These are phyloP conservation scores for Bagarius yarrelli DNA, from an alignment of 2,113 vertebrate species.

Conservation along the genomic window DNA sequence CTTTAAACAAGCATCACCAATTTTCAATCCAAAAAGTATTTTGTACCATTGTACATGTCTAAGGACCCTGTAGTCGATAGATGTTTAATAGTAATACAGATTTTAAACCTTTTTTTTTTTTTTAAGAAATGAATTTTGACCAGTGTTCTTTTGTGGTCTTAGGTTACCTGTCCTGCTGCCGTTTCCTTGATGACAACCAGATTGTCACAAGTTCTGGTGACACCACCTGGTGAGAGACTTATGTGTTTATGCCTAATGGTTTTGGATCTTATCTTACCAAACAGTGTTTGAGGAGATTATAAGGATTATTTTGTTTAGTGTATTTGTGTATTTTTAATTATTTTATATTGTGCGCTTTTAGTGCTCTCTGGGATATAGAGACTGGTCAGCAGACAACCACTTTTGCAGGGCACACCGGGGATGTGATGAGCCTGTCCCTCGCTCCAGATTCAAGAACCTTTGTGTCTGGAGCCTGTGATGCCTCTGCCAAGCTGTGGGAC, in stretches of 20 bases:
- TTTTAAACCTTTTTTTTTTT: background rate
- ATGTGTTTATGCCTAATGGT: background rate
- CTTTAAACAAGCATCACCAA: no score
- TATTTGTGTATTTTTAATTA: conserved; percentile 14
- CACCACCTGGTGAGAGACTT: conserved; percentile 90
- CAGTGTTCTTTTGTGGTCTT: conserved; percentile 43
- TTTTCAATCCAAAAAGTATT: no score
- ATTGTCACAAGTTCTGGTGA: conserved; percentile 99
- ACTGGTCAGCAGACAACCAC: conserved; percentile 99
- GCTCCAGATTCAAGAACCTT: conserved; percentile 93
- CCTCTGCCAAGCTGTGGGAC: conserved; percentile 98
- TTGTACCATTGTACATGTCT: no score
- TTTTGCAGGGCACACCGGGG: conserved; percentile 96
- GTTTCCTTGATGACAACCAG: conserved; percentile 99
- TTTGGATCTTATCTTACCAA: background rate
- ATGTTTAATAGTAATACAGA: background rate
- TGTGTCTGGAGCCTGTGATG: conserved; percentile 97
- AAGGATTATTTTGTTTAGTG: background rate
- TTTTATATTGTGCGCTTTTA: conserved; percentile 54
- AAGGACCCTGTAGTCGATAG: no score
- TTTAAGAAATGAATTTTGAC: background rate
- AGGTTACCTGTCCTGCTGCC: conserved; percentile 99
- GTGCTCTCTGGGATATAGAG: conserved; percentile 99
- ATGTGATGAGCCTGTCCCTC: conserved; percentile 97
- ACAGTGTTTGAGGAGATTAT: background rate